Percentiles rank a stretch among this genome's conserved stretches.
Conservation (phyloP, 2,113 vertebrate species). For the Trematomus loennbergii region DNA sequence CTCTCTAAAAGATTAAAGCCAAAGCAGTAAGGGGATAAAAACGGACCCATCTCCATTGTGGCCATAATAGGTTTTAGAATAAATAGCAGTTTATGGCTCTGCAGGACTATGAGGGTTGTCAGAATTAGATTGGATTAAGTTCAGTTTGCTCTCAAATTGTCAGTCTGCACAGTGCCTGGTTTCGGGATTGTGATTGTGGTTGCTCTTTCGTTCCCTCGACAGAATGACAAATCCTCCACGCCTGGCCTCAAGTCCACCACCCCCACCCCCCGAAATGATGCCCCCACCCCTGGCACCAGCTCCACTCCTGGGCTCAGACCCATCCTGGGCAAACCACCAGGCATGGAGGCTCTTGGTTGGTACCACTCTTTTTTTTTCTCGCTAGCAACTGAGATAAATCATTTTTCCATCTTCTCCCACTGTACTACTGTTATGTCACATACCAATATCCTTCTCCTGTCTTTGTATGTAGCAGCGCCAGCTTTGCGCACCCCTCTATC, state of each 20-base stretch:
- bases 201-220: slow-evolving; percentile 63
- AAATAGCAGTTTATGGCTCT: slow-evolving; percentile 84
- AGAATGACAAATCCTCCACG: slow-evolving; percentile 98
- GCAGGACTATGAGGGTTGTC: slow-evolving; percentile 82
- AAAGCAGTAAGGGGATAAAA: slow-evolving; percentile 81
- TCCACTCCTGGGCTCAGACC: slow-evolving; percentile 94
- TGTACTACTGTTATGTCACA: slow-evolving; percentile 14
- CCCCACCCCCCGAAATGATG: slow-evolving; percentile 93
- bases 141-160: slow-evolving; percentile 80
- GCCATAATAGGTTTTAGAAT: slow-evolving; percentile 85
- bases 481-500: slow-evolving; percentile 93
- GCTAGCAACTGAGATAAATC: slow-evolving; percentile 20
- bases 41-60: slow-evolving; percentile 80
- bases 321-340: slow-evolving; percentile 90
- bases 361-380: slow-evolving; percentile 36
- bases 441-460: slow-evolving; percentile 22
- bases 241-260: slow-evolving; percentile 97
- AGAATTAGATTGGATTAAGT: slow-evolving; percentile 85
- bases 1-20: slow-evolving; percentile 82
- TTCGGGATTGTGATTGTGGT: slow-evolving; percentile 73
- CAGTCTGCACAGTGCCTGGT: slow-evolving; percentile 75
- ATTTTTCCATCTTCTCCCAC: background rate
- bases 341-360: slow-evolving; percentile 91
- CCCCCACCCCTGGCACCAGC: slow-evolving; percentile 95
- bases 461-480: slow-evolving; percentile 83